Percentiles rank a stretch among this genome's conserved stretches.
phyloP scores from a whole-genome alignment of 2,113 vertebrate species.

The Sakesphorus luctuosus region DNA sequence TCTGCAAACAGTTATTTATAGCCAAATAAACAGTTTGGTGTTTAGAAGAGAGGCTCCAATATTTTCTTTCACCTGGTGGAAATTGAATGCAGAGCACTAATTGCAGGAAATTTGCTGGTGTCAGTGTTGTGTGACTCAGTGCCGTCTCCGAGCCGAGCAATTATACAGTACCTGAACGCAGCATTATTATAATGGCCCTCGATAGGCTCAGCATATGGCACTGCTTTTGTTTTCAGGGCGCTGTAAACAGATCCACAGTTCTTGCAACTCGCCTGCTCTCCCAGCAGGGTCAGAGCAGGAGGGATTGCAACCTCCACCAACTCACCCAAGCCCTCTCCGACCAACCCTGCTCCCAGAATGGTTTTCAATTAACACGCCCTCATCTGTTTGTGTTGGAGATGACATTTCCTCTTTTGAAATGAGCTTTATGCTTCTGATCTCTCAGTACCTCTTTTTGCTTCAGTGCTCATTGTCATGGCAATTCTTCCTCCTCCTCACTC shows the following conservation, averaged over 20 bases:
- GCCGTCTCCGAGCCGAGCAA: constrained; percentile 55
- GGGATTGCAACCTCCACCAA: not conserved
- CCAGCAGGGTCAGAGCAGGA: not conserved
- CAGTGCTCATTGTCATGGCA: not conserved
- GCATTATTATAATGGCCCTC: constrained; percentile 60
- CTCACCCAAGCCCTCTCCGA: not conserved
- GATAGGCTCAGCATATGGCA: constrained; percentile 56
- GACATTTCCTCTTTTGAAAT: not conserved
- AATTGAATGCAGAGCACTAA: constrained; percentile 48
- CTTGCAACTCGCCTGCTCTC: not conserved
- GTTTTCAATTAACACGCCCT: not conserved
- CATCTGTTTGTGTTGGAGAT: not conserved
- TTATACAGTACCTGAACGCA: constrained; percentile 59
- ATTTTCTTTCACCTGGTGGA: constrained; percentile 55
- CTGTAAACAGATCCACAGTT: constrained; percentile 20
- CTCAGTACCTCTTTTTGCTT: not conserved
- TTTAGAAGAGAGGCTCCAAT: not conserved
- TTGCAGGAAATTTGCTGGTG: constrained; percentile 62
- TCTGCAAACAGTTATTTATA: constrained; percentile 41
- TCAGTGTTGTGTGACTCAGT: constrained; percentile 65
- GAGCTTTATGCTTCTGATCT: not conserved
- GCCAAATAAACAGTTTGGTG: constrained; percentile 52
- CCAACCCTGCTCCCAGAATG: not conserved
- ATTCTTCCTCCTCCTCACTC: not conserved
- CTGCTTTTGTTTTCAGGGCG: constrained; percentile 61